These are phyloP conservation scores for Pseudorasbora parva DNA, from an alignment of 2,113 vertebrate species.

Conservation along the genomic window DNA sequence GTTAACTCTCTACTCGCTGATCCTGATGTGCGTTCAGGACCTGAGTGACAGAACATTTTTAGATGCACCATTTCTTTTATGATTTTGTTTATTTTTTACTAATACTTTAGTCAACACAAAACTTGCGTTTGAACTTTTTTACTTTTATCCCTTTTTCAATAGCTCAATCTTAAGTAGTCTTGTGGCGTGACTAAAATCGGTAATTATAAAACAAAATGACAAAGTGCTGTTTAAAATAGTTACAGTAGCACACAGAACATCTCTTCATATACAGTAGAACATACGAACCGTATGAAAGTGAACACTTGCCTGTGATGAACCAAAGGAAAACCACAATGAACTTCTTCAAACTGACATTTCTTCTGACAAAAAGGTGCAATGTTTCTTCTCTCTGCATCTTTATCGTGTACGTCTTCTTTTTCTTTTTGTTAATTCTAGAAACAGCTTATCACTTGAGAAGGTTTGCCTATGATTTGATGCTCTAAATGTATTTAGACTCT, in stretches of 20 bases:
- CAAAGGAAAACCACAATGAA: neutral
- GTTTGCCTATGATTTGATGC: neutral
- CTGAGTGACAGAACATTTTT: neutral
- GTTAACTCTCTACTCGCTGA: neutral
- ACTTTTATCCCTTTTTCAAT: neutral
- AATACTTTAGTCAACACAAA: neutral
- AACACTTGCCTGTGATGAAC: conserved; percentile 20
- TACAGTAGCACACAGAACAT: neutral
- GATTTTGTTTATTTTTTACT: neutral
- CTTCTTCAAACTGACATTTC: neutral
- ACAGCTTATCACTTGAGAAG: neutral
- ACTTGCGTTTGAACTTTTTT: neutral
- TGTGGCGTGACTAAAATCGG: neutral
- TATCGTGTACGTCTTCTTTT: neutral
- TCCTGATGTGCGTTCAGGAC: neutral
- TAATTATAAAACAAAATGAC: neutral
- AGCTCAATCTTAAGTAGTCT: neutral
- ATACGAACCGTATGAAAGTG: neutral
- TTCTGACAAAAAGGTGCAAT: neutral
- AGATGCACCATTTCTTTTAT: neutral
- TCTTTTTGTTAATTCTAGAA: neutral
- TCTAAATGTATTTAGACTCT: neutral
- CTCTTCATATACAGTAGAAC: no score
- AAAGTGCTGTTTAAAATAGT: neutral
- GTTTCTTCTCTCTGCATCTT: neutral